Conservation (phyloP, 2,797 vertebrate genomes). For the Neosilurus hyrtlii region DNA sequence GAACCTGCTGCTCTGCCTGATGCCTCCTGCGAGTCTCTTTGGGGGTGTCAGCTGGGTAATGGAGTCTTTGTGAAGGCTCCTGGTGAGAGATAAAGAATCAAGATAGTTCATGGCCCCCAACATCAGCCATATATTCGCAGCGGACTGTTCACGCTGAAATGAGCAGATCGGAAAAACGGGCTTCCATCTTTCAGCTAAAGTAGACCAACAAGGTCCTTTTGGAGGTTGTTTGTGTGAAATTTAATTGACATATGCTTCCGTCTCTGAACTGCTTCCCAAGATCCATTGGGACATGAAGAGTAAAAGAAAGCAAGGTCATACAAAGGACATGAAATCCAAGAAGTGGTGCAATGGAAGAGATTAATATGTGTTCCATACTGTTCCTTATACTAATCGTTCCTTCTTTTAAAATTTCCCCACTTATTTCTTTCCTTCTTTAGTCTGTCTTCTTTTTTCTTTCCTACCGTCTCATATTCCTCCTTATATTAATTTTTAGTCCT, state of each 20-base stretch:
- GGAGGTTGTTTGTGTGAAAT: constrained; percentile 9
- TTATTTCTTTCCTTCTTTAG: no score
- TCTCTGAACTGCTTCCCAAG: neutral
- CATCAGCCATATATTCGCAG: constrained; percentile 19
- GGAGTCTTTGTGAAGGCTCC: constrained; percentile 52
- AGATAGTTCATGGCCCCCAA: constrained; percentile 37
- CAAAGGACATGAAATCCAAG: neutral
- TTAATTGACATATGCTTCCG: neutral
- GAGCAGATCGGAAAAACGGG: neutral
- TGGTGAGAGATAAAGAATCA: constrained; percentile 38
- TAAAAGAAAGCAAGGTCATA: neutral
- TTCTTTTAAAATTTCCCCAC: no score
- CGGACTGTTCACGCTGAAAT: neutral
- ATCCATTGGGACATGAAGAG: neutral
- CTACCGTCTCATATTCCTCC: no score
- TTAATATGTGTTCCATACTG: neutral
- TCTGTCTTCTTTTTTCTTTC: no score
- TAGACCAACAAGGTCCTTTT: neutral
- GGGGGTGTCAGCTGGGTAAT: constrained; percentile 53
- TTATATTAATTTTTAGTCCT: no score
- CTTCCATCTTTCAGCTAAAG: neutral
- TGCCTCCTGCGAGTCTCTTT: constrained; percentile 29
- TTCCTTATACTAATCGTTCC: no score
- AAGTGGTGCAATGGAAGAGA: neutral
- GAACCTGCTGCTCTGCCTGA: constrained; percentile 16